These are phyloP conservation scores for Lethocerus indicus DNA, from an alignment of 1,140 invertebrate genomes.

Conservation along the genomic window DNA sequence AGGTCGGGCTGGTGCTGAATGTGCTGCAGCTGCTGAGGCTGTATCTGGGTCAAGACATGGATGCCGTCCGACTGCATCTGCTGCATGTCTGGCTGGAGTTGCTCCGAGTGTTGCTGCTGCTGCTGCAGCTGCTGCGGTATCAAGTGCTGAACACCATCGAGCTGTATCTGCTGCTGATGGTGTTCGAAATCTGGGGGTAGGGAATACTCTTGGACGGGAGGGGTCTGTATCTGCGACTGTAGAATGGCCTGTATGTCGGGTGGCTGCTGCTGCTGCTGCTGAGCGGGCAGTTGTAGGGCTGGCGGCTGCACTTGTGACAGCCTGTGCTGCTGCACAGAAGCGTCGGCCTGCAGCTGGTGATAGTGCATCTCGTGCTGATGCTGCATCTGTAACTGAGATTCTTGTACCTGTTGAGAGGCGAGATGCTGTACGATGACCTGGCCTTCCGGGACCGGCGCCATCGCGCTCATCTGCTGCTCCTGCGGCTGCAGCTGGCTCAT, in stretches of 20 bases:
- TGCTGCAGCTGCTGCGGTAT: slow-evolving; percentile 12
- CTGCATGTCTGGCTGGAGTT: slow-evolving; percentile 20
- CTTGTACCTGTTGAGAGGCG: slow-evolving; percentile 20
- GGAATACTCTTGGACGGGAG: too few relatives aligned
- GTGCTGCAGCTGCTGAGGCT: slow-evolving; percentile 19
- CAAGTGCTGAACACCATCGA: neutral
- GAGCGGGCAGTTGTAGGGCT: neutral
- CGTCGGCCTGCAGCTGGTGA: neutral
- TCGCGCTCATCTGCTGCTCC: slow-evolving; percentile 18
- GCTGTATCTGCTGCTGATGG: neutral
- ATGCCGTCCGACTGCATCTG: slow-evolving; percentile 8
- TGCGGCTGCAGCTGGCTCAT: slow-evolving; percentile 24
- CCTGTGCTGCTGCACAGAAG: neutral
- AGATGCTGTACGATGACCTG: slow-evolving; percentile 7
- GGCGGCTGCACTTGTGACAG: neutral
- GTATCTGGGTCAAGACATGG: neutral
- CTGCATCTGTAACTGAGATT: too few relatives aligned
- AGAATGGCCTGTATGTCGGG: too few relatives aligned
- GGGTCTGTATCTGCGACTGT: too few relatives aligned
- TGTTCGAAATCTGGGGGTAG: too few relatives aligned
- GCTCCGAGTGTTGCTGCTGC: slow-evolving; percentile 31
- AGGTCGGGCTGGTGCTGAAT: slow-evolving; percentile 27
- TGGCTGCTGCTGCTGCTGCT: too few relatives aligned
- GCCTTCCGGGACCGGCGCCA: neutral
- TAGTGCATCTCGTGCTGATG: too few relatives aligned